Evolutionary conservation across 2,797 vertebrate species (phyloP), one percentile per base, ranked within the genome.

Genomic region (Garrulus glandarius): DNA sequence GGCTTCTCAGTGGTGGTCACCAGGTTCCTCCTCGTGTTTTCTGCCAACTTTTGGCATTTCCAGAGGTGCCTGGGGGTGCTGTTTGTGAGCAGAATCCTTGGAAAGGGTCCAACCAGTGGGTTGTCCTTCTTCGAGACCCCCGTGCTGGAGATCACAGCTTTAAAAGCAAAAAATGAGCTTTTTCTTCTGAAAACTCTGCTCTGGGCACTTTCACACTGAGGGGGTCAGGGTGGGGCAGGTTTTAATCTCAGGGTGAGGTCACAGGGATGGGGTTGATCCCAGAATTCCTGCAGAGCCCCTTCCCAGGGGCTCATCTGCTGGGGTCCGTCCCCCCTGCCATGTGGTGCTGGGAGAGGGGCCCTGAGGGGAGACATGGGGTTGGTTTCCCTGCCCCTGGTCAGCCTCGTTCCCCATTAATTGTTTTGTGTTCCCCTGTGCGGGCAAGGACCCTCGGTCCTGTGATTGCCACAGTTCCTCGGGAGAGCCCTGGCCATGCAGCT

Each of bases 121-220:
- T 19, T 16, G 63, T 11, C 43, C 49, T 57, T 9, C 20, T 69
- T 20, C 10, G 47, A 26, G 47, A 20, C 24, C 22, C 41, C 26
- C 0, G 0, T 5, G 37, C 26, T 34, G 21, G 80, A 57, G 49
- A 37, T 11, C 69, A 30, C 3, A 7, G 32, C 6, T 74, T 37
- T 29, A 46, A 92, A 72, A 53, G 44, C 18, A 10, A 53, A 79
- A 74, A 63, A 59, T 3, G 9, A 80, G 11, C 2, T 41, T 50
- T 49, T 27, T 46, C 17, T 56, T 29, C 43, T 9, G 12, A 18
- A 80, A 55, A 34, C 4, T n/a, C 27, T 22, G 11, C 50, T 64
- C 50, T 8, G 61, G 61, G 44, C 37, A 22, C 57, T 41, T 19
- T 53, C 15, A 10, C 49, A 22, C 47, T 3, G 2, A 36, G 41